A percentile compares a stretch with the other conserved stretches of the same genome.
Evolutionary conservation across 2,113 vertebrate species (phyloP).

Genomic region (Hymenochirus boettgeri): DNA sequence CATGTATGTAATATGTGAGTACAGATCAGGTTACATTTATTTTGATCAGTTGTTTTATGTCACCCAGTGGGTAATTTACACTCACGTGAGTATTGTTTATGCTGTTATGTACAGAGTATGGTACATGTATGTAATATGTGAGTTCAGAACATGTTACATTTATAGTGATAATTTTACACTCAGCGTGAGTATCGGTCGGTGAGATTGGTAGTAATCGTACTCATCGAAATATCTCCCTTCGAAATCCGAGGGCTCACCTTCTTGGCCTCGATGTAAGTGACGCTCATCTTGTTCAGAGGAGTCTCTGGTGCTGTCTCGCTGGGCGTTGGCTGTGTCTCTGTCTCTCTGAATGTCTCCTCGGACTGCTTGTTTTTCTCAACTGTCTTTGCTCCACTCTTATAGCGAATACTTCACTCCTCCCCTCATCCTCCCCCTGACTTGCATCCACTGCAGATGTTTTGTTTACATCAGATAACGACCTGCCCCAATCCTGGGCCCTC

Average conservation of each 20-base stretch:
- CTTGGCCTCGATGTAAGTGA: slow-evolving; percentile 61
- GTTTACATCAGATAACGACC: slow-evolving; percentile 14
- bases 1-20: no score
- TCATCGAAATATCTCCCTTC: slow-evolving; percentile 67
- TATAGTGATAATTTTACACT: no score
- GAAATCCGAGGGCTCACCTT: slow-evolving; percentile 62
- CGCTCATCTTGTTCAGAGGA: slow-evolving; percentile 45
- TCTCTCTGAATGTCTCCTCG: neutral
- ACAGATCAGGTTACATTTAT: no score
- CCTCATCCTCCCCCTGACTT: slow-evolving; percentile 5
- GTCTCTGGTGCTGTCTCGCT: no score
- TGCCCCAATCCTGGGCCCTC: neutral
- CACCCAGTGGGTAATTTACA: no score
- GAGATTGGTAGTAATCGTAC: slow-evolving; percentile 75
- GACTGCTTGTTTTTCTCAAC: neutral
- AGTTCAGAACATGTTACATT: no score
- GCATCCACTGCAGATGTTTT: slow-evolving; percentile 14
- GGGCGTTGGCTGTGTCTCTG: neutral
- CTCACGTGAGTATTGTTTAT: no score
- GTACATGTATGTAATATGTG: no score
- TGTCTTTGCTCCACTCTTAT: slow-evolving; percentile 7
- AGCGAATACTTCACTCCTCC: neutral
- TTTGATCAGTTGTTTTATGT: no score
- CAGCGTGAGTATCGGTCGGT: slow-evolving; percentile 67
- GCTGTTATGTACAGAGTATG: no score